Evolutionary conservation across 2,888 invertebrate species (phyloP).

Genomic region (Unio pictorum): DNA sequence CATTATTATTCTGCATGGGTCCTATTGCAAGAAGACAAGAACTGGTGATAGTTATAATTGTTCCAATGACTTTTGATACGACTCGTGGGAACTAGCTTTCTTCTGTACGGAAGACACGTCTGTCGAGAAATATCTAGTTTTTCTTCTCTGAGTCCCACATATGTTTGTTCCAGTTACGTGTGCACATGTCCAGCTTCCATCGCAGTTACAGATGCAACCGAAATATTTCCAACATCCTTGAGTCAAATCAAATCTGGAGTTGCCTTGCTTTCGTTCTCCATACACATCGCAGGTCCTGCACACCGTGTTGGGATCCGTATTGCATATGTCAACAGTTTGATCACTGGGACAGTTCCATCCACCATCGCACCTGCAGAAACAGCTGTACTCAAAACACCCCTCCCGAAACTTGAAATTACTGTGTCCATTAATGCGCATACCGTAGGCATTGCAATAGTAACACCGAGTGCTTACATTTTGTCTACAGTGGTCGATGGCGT

Average conservation of each 20-base stretch:
- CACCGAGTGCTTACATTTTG: slow-evolving; percentile 39
- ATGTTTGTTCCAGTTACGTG: slow-evolving; percentile 7
- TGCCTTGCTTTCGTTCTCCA: slow-evolving; percentile 19
- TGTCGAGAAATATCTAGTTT: too few relatives aligned
- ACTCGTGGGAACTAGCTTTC: too few relatives aligned
- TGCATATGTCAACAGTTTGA: slow-evolving; percentile 41
- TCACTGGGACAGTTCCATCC: slow-evolving; percentile 43
- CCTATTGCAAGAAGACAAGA: not conserved
- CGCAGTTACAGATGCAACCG: slow-evolving; percentile 45
- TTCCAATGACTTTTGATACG: too few relatives aligned
- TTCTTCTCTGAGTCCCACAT: slow-evolving; percentile 9
- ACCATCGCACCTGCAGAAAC: slow-evolving; percentile 47
- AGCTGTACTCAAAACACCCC: slow-evolving; percentile 45
- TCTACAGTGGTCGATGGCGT: slow-evolving; percentile 43
- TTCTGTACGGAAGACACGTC: too few relatives aligned
- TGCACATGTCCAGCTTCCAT: too few relatives aligned
- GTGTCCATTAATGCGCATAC: slow-evolving; percentile 34
- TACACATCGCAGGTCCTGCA: slow-evolving; percentile 41
- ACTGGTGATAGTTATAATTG: too few relatives aligned
- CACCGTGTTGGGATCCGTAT: slow-evolving; percentile 28
- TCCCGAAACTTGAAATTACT: slow-evolving; percentile 29
- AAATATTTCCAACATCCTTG: slow-evolving; percentile 36
- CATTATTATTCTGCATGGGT: too few relatives aligned
- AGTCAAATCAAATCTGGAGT: slow-evolving; percentile 33
- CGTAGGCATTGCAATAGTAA: slow-evolving; percentile 36